Evolutionary conservation across 2,113 vertebrate species (phyloP), one percentile per base, ranked within the genome.

Genomic region (Lethenteron camtschaticum): DNA sequence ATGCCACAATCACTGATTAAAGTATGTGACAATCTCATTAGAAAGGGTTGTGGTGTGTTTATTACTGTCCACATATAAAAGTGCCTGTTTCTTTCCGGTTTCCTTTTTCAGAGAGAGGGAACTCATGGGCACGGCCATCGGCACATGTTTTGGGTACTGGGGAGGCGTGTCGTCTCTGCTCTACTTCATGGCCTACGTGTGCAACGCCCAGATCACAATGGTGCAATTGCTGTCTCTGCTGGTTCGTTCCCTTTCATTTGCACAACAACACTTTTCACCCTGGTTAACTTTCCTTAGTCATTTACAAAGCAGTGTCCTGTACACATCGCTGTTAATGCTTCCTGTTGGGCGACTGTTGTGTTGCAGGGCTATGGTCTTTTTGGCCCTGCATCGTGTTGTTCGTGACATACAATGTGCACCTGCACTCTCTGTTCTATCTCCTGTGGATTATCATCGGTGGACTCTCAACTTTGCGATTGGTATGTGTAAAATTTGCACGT

Each of bases 101-200:
- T 79, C 56, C 76, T 75, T 73, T 74, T 69, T 11, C 85, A 97
- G 94, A 83, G 87, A 73, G 91, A 95, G 78, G 94, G 94, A n/a
- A 96, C 92, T 99, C 74, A 99, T 99, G 92, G 94, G 94, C 68
- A 99, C 92, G 11, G 92, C 94, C 70, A 99, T 99, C 63, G 94
- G 94, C 68, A 96, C 92, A 13, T 96, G 92, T 76, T 99, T 99
- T 1, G 94, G 94, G 68, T 99, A 96, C 81, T 99, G 94, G 94
- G 76, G 96, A 56, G 87, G 92, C 0, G 84, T 95, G 56, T 96
- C 94, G 0, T 90, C 90, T 56, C 88, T 99, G 75, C 81, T 96
- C 77, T 96, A 91, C 76, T 99, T 96, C 82, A 79, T 96, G 74
- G 87, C 89, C 1, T 96, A 99, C 76, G 79, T 99, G 74, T 89